Evolutionary conservation across 2,797 vertebrate genomes (phyloP).

Genomic region (Syngnathus rostellatus): DNA sequence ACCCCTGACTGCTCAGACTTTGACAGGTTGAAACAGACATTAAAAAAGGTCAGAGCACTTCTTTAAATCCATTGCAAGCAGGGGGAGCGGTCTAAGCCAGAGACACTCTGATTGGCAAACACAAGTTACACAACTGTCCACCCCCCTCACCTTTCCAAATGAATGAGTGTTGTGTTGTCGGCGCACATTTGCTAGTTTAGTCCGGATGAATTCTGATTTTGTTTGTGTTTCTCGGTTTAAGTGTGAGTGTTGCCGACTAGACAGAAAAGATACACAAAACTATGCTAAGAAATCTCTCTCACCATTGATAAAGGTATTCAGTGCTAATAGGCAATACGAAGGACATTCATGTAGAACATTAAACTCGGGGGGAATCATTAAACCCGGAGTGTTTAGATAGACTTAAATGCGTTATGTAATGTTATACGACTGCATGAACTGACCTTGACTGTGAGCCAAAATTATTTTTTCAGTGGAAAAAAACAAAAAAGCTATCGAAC

Average conservation of each 20-base stretch:
- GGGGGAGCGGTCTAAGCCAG: conserved; percentile 44
- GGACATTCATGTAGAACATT: background rate
- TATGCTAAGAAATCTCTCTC: background rate
- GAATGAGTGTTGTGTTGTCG: conserved; percentile 43
- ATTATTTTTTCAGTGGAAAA: background rate
- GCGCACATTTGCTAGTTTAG: conserved; percentile 30
- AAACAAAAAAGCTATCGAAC: background rate
- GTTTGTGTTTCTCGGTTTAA: conserved; percentile 7
- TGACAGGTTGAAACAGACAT: conserved; percentile 41
- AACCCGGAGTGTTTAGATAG: background rate
- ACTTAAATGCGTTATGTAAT: background rate
- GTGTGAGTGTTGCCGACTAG: background rate
- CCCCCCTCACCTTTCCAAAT: conserved; percentile 23
- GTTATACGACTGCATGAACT: background rate
- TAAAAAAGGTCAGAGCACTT: conserved; percentile 7
- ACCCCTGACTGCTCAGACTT: conserved; percentile 47
- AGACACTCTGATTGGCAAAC: conserved; percentile 52
- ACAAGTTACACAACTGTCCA: conserved; percentile 37
- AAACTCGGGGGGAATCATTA: conserved; percentile 2
- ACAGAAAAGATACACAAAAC: background rate
- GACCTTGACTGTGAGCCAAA: background rate
- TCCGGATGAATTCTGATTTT: conserved; percentile 26
- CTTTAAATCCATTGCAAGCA: conserved; percentile 41
- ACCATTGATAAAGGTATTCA: background rate
- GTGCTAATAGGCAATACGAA: background rate